A percentile compares a stretch with the other conserved stretches of the same genome.
Evolutionary conservation across 2,113 vertebrate species (phyloP).

Genomic region (Accipiter virgatus): DNA sequence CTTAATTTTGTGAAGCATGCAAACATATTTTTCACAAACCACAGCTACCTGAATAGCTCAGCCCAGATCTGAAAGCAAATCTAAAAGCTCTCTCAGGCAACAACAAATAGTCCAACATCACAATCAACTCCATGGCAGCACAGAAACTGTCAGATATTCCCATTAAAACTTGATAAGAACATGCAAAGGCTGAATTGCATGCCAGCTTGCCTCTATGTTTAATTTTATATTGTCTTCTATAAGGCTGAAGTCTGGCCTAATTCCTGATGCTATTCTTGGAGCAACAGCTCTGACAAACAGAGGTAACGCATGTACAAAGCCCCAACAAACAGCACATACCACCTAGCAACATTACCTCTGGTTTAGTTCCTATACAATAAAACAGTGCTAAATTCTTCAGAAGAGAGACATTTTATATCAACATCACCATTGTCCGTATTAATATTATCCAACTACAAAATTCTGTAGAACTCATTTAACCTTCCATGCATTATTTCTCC

Average conservation of each 20-base stretch:
- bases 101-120: neutral
- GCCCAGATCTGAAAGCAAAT: conserved; percentile 1
- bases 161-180: neutral
- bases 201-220: neutral
- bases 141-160: neutral
- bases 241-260: neutral
- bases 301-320: neutral
- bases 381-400: neutral
- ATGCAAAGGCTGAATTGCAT: neutral
- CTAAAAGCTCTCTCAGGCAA: neutral
- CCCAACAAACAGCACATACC: neutral
- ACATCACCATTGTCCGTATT: neutral
- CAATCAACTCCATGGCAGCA: neutral
- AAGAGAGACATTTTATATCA: neutral
- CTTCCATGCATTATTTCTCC: neutral
- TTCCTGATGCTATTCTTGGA: neutral
- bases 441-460: neutral
- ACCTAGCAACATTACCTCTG: neutral
- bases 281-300: neutral
- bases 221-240: neutral
- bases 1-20: conserved; percentile 38
- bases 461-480: neutral
- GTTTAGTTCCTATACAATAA: neutral
- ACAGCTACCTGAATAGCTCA: neutral
- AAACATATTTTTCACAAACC: conserved; percentile 28